phyloP scores from a whole-genome alignment of 37 sponge, comb jelly and placozoan genomes.

The Chondrilla cf. caribensis region DNA sequence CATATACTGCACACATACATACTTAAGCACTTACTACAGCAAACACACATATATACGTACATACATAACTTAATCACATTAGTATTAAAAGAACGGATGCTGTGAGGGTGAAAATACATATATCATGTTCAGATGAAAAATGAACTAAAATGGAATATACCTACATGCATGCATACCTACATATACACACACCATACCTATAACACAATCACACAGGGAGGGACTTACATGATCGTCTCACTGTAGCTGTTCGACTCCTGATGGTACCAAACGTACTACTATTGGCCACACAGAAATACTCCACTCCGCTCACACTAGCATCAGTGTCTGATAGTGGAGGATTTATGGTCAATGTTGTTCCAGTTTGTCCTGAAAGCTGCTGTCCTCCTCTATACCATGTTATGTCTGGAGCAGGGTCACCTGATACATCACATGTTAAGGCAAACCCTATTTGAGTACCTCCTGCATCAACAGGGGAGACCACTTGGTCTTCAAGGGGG shows the following conservation, averaged over 20 bases:
- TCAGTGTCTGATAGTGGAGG: background rate
- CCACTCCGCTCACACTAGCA: slow-evolving; percentile 35
- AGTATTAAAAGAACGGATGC: too few relatives aligned
- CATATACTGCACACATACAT: too few relatives aligned
- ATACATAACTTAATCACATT: too few relatives aligned
- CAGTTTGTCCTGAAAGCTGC: background rate
- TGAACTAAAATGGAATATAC: too few relatives aligned
- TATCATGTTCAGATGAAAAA: too few relatives aligned
- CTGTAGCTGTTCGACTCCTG: slow-evolving; percentile 39
- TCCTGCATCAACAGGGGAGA: background rate
- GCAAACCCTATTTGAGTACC: background rate
- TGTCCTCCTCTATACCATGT: slow-evolving; percentile 31
- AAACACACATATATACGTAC: too few relatives aligned
- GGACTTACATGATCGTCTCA: slow-evolving; percentile 33
- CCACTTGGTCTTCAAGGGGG: slow-evolving; percentile 11
- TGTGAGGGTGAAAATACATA: too few relatives aligned
- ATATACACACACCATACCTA: too few relatives aligned
- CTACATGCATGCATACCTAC: too few relatives aligned
- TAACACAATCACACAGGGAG: slow-evolving; percentile 1
- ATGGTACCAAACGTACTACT: slow-evolving; percentile 38
- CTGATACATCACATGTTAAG: slow-evolving; percentile 35
- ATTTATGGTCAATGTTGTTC: too few relatives aligned
- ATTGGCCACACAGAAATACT: slow-evolving; percentile 48
- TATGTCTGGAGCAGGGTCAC: slow-evolving; percentile 40
- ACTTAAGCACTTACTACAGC: too few relatives aligned